Evolutionary conservation across 2,888 invertebrate genomes (phyloP).

Genomic region (Punctoribates punctum): DNA sequence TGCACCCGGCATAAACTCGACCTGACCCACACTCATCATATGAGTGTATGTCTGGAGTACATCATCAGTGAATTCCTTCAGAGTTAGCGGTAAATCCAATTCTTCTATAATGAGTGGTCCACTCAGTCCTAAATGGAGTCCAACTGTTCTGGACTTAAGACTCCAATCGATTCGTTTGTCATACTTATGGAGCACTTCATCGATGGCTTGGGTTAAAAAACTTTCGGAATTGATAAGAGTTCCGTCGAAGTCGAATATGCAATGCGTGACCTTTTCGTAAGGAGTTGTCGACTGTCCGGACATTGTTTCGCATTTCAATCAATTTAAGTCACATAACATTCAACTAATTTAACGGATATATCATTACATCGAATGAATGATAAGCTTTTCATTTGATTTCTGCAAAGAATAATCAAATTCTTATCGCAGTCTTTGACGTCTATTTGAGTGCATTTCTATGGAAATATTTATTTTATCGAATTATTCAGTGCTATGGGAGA

Average conservation of each 20-base stretch:
- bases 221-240: slow-evolving; percentile 41
- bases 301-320: neutral
- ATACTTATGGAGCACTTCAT: slow-evolving; percentile 16
- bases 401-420: slow-evolving; percentile 9
- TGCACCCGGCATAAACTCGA: slow-evolving; percentile 70
- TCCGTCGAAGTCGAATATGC: slow-evolving; percentile 43
- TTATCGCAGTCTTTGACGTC: slow-evolving; percentile 2
- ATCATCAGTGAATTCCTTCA: slow-evolving; percentile 63
- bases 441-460: neutral
- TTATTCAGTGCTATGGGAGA: neutral
- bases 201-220: slow-evolving; percentile 22
- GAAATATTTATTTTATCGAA: neutral
- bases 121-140: slow-evolving; percentile 22
- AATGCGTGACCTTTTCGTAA: slow-evolving; percentile 33
- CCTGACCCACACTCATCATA: slow-evolving; percentile 51
- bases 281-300: neutral
- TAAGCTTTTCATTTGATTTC: neutral
- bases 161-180: slow-evolving; percentile 30
- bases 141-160: slow-evolving; percentile 36
- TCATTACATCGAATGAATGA: neutral
- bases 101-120: slow-evolving; percentile 55
- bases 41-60: slow-evolving; percentile 60
- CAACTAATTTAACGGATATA: no score
- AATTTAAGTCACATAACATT: no score
- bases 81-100: slow-evolving; percentile 64